Evolutionary conservation across 2,888 invertebrate species (phyloP).

Genomic region (Phoenoteleia sp.): DNA sequence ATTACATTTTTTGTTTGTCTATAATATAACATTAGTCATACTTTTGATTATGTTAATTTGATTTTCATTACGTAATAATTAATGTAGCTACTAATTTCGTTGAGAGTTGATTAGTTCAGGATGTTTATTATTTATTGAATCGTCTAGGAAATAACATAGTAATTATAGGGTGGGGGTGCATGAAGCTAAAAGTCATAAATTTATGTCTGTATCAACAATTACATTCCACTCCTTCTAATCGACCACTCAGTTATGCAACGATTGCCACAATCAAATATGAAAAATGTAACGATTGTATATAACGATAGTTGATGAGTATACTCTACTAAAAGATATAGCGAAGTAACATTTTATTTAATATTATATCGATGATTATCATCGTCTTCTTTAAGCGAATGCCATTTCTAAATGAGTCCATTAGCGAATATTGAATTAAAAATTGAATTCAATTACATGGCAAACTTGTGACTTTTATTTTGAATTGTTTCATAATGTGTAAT

Average conservation of each 20-base stretch:
- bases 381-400: conserved; percentile 79
- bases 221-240: conserved; percentile 82
- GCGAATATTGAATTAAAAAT: conserved; percentile 19
- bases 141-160: too few species aligned
- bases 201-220: conserved; percentile 68
- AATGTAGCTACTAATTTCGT: too few species aligned
- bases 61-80: too few species aligned
- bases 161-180: conserved; percentile 26
- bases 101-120: too few species aligned
- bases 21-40: too few species aligned
- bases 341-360: conserved; percentile 80
- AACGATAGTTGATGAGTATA: conserved; percentile 50
- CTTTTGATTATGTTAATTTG: too few species aligned
- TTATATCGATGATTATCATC: conserved; percentile 78
- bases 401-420: conserved; percentile 40
- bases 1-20: too few species aligned
- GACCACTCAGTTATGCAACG: conserved; percentile 84
- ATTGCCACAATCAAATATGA: conserved; percentile 77
- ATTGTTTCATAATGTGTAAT: too few species aligned
- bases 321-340: conserved; percentile 4
- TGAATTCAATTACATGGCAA: neutral
- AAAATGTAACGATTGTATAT: conserved; percentile 52
- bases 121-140: too few species aligned
- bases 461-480: too few species aligned
- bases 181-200: conserved; percentile 39